Percentiles rank a stretch among this genome's conserved stretches.
phyloP scores from a whole-genome alignment of 2,888 invertebrate species.

The Danaus chrysippus region DNA sequence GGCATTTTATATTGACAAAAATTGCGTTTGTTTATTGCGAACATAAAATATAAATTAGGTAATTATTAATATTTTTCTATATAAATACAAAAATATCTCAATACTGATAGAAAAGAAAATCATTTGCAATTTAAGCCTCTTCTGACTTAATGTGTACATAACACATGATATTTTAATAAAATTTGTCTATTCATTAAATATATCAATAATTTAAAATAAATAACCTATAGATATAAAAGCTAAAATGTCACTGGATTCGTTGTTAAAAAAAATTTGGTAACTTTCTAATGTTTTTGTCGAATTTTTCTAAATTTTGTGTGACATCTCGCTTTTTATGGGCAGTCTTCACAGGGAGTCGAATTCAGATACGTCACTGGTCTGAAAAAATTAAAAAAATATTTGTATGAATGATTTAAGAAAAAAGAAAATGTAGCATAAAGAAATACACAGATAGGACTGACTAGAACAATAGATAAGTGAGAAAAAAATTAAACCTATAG shows the following conservation, averaged over 20 bases:
- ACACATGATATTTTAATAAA: no score
- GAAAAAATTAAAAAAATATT: slow-evolving; percentile 51
- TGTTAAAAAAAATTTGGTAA: slow-evolving; percentile 21
- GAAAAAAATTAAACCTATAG: no score
- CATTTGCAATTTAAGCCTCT: no score
- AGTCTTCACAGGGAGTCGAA: slow-evolving; percentile 83
- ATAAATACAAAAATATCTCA: no score
- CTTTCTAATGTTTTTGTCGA: slow-evolving; percentile 18
- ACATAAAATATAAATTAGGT: not conserved
- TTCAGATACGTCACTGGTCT: slow-evolving; percentile 88
- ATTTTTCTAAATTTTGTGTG: slow-evolving; percentile 19
- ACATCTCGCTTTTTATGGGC: slow-evolving; percentile 18
- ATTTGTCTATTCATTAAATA: no score
- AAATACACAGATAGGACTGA: no score
- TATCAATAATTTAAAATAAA: slow-evolving; percentile 28
- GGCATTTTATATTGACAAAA: slow-evolving; percentile 54
- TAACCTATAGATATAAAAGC: slow-evolving; percentile 15
- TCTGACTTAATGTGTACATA: no score
- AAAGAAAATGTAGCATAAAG: no score
- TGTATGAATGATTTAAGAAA: not conserved
- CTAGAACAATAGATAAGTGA: no score
- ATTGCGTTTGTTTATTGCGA: not conserved
- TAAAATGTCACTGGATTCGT: slow-evolving; percentile 15
- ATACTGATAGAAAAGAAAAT: no score
- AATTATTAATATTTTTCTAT: no score